Base-by-base conservation (phyloP, 2,888 invertebrate genomes). In the Dyspetes luteomarginatus region DNA sequence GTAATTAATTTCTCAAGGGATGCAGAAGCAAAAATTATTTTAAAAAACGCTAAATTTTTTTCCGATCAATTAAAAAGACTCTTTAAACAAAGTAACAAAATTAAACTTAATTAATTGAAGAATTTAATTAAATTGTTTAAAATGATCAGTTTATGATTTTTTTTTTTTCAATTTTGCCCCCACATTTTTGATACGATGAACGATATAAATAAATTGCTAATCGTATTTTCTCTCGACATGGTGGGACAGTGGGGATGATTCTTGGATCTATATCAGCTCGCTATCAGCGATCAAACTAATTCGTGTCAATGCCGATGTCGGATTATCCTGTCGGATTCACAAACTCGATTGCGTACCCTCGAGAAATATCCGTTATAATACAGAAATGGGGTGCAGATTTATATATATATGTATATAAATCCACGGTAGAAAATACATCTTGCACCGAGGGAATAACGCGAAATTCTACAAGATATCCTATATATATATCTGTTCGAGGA, bases 291-390 rank as follows among this genome's bases (percentile, higher is more conserved):
- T 62, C 36, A 52, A 52, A 60, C 64, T 73, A 45, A 73, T 73
- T 64, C 48, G 52, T 22, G 58, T 78, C 60, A 72, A 67, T 60
- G 67, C 67, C 78, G 58, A 71, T 52, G 78, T 77, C 77, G 36
- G 56, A 72, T 78, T 78, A 65, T 19, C 19, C 28, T 24, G 19
- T 64, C 48, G 50, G 65, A 72, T 72, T 60, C 22, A 22, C 72
- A 78, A 72, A 72, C 65, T 52, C 62, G 67, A 78, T 78, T 78
- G 78, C 65, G 41, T 7, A 15, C 43, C 26, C 30, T 45, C 65
- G 26, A 62, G 60, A 55, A 52, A 30, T 71, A 56, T 65, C 55
- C 41, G 12, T 56, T 73, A 50, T 73, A 56, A 56, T 55, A 55
- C 45, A 26, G 28, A 12, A 56, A 15, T 15, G 17, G 12, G 5